Conservation (phyloP, 2,888 invertebrate genomes). For the Caenorhabditis sulstoni region DNA sequence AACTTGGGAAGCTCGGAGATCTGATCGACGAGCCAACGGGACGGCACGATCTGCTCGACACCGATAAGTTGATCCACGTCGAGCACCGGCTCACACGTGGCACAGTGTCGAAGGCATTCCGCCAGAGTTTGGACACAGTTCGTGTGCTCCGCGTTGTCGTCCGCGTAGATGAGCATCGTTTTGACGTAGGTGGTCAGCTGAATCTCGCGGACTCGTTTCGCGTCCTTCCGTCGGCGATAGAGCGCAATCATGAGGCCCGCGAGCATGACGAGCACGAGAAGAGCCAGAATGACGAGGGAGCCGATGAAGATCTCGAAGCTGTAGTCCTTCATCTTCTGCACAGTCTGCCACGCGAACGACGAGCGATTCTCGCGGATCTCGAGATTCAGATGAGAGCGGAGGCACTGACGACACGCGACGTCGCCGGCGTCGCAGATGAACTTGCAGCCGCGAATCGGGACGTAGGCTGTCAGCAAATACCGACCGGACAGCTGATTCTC, state of each 20-base stretch:
- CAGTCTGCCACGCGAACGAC: conserved; percentile 35
- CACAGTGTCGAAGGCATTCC: conserved; percentile 54
- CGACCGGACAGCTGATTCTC: conserved; percentile 19
- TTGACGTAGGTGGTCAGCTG: conserved; percentile 18
- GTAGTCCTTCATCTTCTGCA: conserved; percentile 36
- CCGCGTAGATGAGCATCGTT: conserved; percentile 71
- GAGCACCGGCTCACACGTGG: conserved; percentile 45
- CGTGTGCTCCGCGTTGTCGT: conserved; percentile 73
- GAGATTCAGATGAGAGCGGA: conserved; percentile 71
- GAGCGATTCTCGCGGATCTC: conserved; percentile 59
- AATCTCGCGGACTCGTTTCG: conserved; percentile 3
- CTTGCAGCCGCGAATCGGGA: conserved; percentile 71
- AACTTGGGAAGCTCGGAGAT: conserved; percentile 59
- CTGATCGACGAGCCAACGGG: conserved; percentile 71
- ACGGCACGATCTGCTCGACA: conserved; percentile 58
- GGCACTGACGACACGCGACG: conserved; percentile 41
- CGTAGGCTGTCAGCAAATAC: conserved; percentile 69
- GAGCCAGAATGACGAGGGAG: not conserved
- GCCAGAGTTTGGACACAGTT: conserved; percentile 63
- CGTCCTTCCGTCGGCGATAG: not conserved
- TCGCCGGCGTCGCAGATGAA: conserved; percentile 58
- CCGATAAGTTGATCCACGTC: conserved; percentile 31
- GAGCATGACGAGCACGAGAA: not conserved
- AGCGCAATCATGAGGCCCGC: not conserved
- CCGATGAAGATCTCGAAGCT: conserved; percentile 12